A percentile compares a stretch with the other conserved stretches of the same genome.
These are phyloP conservation scores for Laticauda laticaudata DNA, from an alignment of 2,113 vertebrate species.

Conservation along the genomic window DNA sequence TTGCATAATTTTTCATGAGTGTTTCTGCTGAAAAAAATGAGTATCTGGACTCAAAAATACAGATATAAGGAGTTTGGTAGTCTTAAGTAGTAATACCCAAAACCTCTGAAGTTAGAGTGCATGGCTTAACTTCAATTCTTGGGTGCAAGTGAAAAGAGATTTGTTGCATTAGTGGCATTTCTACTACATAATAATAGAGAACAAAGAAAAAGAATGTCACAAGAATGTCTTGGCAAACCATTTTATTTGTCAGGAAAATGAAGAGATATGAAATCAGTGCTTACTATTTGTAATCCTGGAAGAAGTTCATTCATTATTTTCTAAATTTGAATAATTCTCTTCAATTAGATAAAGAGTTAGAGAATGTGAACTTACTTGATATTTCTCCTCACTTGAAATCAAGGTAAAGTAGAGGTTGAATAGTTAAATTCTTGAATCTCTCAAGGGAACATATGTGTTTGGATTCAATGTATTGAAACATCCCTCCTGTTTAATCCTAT, in stretches of 20 bases:
- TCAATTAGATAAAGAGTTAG: not conserved
- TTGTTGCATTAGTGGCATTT: constrained; percentile 39
- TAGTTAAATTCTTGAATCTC: not conserved
- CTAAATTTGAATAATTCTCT: not conserved
- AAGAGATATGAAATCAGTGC: not conserved
- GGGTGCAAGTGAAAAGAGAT: constrained; percentile 40
- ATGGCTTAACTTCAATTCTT: constrained; percentile 42
- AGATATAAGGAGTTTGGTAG: constrained; percentile 37
- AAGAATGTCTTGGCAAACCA: constrained; percentile 6
- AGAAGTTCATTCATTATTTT: not conserved
- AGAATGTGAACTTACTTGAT: not conserved
- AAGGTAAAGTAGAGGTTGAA: not conserved
- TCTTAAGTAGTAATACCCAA: constrained; percentile 53
- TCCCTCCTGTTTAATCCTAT: not conserved
- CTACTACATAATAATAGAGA: not conserved
- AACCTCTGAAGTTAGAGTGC: constrained; percentile 55
- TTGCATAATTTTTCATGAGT: constrained; percentile 38
- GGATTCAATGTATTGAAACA: not conserved
- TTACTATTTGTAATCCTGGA: not conserved
- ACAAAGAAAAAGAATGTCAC: constrained; percentile 3
- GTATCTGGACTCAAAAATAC: constrained; percentile 22
- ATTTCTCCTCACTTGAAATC: not conserved
- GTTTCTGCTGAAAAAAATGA: constrained; percentile 42
- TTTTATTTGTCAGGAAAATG: not conserved
- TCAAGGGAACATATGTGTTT: not conserved